A percentile compares a stretch with the other conserved stretches of the same genome.
phyloP scores from a whole-genome alignment of 2,888 invertebrate genomes.

The Cheilosia vulpina region DNA sequence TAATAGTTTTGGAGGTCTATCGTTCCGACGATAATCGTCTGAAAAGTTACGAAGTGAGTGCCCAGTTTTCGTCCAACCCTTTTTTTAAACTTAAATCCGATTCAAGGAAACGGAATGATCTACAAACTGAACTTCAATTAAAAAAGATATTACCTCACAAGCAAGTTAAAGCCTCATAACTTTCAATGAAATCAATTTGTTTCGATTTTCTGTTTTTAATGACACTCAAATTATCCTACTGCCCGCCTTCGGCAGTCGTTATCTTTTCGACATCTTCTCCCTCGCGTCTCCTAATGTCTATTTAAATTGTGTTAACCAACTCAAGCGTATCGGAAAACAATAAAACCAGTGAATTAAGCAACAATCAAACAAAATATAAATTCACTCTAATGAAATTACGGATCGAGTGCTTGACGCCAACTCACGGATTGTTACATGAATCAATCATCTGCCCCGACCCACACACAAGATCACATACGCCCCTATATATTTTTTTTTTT shows the following conservation, averaged over 20 bases:
- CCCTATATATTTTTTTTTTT: conserved; percentile 37
- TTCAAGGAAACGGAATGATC: too few species aligned
- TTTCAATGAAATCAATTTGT: conserved; percentile 46
- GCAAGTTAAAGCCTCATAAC: conserved; percentile 37
- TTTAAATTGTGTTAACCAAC: conserved; percentile 69
- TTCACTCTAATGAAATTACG: conserved; percentile 71
- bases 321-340: conserved; percentile 66
- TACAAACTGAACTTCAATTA: not conserved
- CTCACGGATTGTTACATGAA: conserved; percentile 73
- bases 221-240: conserved; percentile 68
- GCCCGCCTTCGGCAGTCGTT: conserved; percentile 64
- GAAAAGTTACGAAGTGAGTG: too few species aligned
- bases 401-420: conserved; percentile 73
- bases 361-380: conserved; percentile 71
- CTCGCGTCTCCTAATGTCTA: conserved; percentile 35
- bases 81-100: too few species aligned
- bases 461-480: conserved; percentile 67
- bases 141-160: conserved; percentile 47
- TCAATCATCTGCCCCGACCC: conserved; percentile 74
- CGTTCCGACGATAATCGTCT: too few species aligned
- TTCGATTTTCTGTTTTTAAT: conserved; percentile 42
- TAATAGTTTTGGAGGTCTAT: too few species aligned
- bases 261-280: conserved; percentile 17
- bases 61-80: too few species aligned
- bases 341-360: conserved; percentile 71